Evolutionary conservation across 2,113 vertebrate species (phyloP), one percentile per base, ranked within the genome.

Genomic region (Sinocyclocheilus anshuiensis): DNA sequence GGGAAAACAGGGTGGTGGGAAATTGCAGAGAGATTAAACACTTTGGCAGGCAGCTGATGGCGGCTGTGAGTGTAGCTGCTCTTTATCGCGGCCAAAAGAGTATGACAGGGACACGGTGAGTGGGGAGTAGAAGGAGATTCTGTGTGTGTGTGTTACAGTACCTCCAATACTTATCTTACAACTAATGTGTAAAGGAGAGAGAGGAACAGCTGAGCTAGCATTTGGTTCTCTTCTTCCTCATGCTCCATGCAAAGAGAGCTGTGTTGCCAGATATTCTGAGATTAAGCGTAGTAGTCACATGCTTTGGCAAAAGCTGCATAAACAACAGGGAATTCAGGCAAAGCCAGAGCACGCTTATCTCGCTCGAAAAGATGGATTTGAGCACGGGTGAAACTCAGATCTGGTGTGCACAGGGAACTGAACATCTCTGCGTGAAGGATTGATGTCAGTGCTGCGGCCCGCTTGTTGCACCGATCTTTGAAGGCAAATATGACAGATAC

Each of bases 311-410:
- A 90, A 76, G 87, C 90, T 57, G 87, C 89, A 88, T 90, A 91
- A 94, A 93, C 91, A 93, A 93, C 86, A 88, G 86, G 72, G 91
- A 93, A 92, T 91, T 91, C 91, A 89, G 89, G 83, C 87, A 74
- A 89, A 92, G 90, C 94, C 92, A 92, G 90, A 92, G 91, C 88
- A 90, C 20, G 90, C 92, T 93, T 91, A 93, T 95, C 92, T 81
- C 89, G 88, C 86, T 86, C 81, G 77, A 85, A 91, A 91, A 94
- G 93, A 92, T 88, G 91, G 92, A 94, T 94, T 93, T 92, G 88
- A 90, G 15, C 55, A 86, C 67, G 65, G 81, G 72, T 80, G 86
- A 91, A 89, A 87, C n/a, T 76, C 42, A 50, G 71, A 76, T 76
- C 74, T 86, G 39, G 57, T 48, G 59, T 50, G 22, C 61, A 48